Evolutionary conservation across 2,888 invertebrate species (phyloP).

Genomic region (Teleiodes luculella): DNA sequence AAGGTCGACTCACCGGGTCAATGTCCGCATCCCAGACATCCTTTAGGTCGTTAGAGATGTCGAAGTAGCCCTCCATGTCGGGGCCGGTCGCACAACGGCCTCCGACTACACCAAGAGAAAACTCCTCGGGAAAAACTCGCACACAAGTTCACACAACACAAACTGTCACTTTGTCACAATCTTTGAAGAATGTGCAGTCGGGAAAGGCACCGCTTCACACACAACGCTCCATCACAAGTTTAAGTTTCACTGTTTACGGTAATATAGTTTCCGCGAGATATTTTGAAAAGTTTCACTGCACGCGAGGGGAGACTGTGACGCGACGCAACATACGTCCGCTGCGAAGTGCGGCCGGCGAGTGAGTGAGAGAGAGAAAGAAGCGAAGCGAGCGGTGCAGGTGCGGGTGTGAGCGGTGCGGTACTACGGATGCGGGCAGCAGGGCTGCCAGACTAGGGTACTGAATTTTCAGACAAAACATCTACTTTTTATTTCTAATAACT

Average conservation of each 20-base stretch:
- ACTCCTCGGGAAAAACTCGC: conserved; percentile 50
- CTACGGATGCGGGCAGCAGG: no score
- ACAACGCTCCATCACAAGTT: conserved; percentile 65
- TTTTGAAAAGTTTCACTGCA: conserved; percentile 66
- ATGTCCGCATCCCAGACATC: conserved; percentile 91
- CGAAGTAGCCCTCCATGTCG: conserved; percentile 86
- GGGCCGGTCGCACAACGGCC: conserved; percentile 59
- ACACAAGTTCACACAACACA: conserved; percentile 59
- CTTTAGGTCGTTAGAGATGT: conserved; percentile 85
- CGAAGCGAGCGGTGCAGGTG: not conserved
- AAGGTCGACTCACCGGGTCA: conserved; percentile 86
- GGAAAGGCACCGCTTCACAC: conserved; percentile 47
- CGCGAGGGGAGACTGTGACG: conserved; percentile 53
- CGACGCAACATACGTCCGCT: conserved; percentile 41
- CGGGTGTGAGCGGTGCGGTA: no score
- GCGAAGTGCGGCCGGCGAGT: conserved; percentile 63
- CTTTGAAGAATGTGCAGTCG: conserved; percentile 41
- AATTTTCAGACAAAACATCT: no score
- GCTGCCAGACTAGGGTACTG: no score
- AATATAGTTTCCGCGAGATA: conserved; percentile 65
- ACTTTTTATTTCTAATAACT: no score
- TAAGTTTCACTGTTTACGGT: conserved; percentile 67
- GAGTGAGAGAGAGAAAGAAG: conserved; percentile 19
- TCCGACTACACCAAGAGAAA: conserved; percentile 54
- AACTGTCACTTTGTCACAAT: conserved; percentile 60